Evolutionary conservation across 2,113 vertebrate genomes (phyloP).

Genomic region (Formicarius rufipectus): DNA sequence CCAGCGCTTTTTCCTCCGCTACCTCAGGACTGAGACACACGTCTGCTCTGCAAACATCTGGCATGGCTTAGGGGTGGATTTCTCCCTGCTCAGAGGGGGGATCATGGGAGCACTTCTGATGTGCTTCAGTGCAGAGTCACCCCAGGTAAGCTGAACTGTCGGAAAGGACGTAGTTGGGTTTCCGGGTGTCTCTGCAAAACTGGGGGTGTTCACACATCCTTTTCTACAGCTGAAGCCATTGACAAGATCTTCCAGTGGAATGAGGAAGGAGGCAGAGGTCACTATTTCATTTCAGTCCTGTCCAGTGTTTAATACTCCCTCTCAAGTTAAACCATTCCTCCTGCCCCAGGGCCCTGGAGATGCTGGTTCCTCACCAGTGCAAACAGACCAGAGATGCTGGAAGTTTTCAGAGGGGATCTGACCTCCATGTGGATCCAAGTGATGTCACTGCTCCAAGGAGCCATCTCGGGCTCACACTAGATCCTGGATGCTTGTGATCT

Average conservation of each 20-base stretch:
- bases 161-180: not conserved
- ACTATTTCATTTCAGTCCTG: not conserved
- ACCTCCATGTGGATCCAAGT: not conserved
- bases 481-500: not conserved
- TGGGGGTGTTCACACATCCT: not conserved
- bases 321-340: not conserved
- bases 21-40: not conserved
- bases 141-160: not conserved
- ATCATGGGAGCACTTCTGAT: not conserved
- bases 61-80: not conserved
- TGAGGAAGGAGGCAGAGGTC: not conserved
- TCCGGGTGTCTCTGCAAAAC: not conserved
- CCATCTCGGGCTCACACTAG: accelerated
- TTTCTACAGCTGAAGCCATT: not conserved
- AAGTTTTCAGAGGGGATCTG: not conserved
- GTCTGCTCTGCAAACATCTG: slow-evolving; percentile 28
- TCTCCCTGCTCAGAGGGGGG: not conserved
- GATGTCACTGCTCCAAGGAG: not conserved
- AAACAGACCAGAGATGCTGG: not conserved
- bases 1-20: not conserved
- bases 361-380: not conserved
- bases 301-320: not conserved
- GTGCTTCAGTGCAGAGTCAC: not conserved
- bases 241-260: not conserved
- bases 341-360: not conserved